A percentile compares a stretch with the other conserved stretches of the same genome.
Evolutionary conservation across 2,888 invertebrate species (phyloP).

Genomic region (Dynastes hyllus): DNA sequence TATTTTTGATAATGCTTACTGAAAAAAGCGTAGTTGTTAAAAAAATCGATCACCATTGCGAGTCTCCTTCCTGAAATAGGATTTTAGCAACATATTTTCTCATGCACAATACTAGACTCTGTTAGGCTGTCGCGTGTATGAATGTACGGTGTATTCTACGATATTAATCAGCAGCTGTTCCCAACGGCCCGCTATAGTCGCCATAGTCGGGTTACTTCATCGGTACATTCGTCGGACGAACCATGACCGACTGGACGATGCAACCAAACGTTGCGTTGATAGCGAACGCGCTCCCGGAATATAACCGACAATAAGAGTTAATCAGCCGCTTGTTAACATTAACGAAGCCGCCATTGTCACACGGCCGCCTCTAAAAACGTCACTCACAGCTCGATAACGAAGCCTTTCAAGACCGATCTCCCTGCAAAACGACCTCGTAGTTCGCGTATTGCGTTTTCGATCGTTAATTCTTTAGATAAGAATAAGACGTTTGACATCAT

Average conservation of each 20-base stretch:
- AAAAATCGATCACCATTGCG: no score
- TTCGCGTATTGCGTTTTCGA: no score
- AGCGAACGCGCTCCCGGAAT: conserved; percentile 55
- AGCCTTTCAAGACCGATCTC: conserved; percentile 62
- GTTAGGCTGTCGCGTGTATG: no score
- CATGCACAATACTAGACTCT: no score
- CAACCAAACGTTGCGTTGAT: not conserved
- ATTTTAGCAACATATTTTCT: no score
- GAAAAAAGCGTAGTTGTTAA: no score
- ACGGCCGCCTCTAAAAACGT: conserved; percentile 66
- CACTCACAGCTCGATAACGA: conserved; percentile 67
- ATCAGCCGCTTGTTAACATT: conserved; percentile 70
- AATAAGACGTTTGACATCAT: no score
- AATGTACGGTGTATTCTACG: conserved; percentile 28
- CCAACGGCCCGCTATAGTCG: conserved; percentile 55
- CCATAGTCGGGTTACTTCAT: conserved; percentile 58
- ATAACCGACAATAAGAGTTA: conserved; percentile 63
- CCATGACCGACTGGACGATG: not conserved
- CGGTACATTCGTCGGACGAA: conserved; percentile 51
- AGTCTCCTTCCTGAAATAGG: no score
- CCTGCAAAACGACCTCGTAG: no score
- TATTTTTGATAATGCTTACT: no score
- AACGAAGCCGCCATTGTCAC: conserved; percentile 68
- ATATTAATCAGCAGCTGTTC: conserved; percentile 57
- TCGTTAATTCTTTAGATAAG: no score